phyloP scores from a whole-genome alignment of 1,140 invertebrate genomes.

The Tigriopus japonicus region DNA sequence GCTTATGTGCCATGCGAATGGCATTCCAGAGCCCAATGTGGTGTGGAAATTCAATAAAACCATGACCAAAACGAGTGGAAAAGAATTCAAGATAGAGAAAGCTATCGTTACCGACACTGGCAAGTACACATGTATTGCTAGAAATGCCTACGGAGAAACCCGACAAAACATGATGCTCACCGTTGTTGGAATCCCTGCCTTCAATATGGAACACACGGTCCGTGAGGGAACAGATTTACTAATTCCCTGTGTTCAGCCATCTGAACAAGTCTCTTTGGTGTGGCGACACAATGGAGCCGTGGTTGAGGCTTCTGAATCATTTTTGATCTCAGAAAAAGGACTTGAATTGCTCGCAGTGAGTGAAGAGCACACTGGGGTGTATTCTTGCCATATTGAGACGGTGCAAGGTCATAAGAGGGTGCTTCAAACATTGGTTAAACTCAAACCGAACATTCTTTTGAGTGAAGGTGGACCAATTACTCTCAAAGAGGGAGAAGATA shows the following conservation, averaged over 20 bases:
- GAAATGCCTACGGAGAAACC: slow-evolving; percentile 46
- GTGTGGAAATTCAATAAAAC: slow-evolving; percentile 12
- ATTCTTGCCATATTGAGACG: not conserved
- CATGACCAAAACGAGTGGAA: not conserved
- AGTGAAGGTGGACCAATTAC: not conserved
- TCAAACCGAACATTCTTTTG: slow-evolving; percentile 9
- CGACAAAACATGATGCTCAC: not conserved
- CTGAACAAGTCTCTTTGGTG: not conserved
- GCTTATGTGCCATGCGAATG: not conserved
- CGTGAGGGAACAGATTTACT: not conserved
- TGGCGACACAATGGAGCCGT: not conserved
- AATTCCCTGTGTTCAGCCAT: not conserved
- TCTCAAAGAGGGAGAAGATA: slow-evolving; percentile 6
- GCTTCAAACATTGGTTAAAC: not conserved
- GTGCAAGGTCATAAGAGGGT: not conserved
- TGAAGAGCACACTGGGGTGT: not conserved
- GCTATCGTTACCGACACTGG: slow-evolving; percentile 43
- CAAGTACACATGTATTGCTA: slow-evolving; percentile 67
- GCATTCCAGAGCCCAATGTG: slow-evolving; percentile 9
- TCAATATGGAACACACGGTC: not conserved
- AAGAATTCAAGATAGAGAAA: slow-evolving; percentile 6
- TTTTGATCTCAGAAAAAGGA: too few relatives aligned
- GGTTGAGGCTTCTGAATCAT: too few relatives aligned
- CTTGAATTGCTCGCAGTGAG: not conserved
- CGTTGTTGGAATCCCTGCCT: not conserved